phyloP scores from a whole-genome alignment of 2,888 invertebrate species.

The Leptopilina syphax region DNA sequence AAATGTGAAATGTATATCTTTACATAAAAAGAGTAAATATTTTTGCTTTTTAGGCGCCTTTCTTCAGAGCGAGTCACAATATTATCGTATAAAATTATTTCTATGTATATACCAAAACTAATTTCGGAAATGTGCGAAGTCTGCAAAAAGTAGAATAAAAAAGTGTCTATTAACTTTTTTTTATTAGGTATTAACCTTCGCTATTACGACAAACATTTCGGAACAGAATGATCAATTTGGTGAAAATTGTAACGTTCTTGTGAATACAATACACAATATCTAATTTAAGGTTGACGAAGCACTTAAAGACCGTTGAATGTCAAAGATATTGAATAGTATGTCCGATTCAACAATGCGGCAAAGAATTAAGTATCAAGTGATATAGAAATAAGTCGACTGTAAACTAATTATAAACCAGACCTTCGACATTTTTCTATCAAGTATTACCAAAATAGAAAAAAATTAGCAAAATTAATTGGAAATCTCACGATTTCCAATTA shows the following conservation, averaged over 20 bases:
- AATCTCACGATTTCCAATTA: not conserved
- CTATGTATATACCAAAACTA: too few species aligned
- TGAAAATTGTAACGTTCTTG: not conserved
- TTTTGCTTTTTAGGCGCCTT: too few species aligned
- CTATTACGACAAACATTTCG: too few species aligned
- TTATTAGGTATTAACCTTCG: too few species aligned
- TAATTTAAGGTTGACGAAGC: not conserved
- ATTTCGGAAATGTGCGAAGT: too few species aligned
- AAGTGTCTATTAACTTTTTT: too few species aligned
- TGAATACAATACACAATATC: not conserved
- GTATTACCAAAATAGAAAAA: not conserved
- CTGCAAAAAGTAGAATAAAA: too few species aligned
- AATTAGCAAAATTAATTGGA: not conserved
- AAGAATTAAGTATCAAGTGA: not conserved
- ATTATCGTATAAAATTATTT: too few species aligned
- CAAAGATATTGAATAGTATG: not conserved
- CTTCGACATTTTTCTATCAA: not conserved
- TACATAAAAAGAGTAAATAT: too few species aligned
- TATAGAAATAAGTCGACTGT: not conserved
- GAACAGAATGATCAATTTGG: too few species aligned
- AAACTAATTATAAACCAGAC: not conserved
- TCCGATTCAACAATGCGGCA: not conserved
- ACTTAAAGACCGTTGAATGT: slow-evolving; percentile 5
- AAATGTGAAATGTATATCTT: too few species aligned
- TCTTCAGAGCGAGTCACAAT: too few species aligned